Evolutionary conservation across 2,888 invertebrate species (phyloP).

Genomic region (Netelia virgata): DNA sequence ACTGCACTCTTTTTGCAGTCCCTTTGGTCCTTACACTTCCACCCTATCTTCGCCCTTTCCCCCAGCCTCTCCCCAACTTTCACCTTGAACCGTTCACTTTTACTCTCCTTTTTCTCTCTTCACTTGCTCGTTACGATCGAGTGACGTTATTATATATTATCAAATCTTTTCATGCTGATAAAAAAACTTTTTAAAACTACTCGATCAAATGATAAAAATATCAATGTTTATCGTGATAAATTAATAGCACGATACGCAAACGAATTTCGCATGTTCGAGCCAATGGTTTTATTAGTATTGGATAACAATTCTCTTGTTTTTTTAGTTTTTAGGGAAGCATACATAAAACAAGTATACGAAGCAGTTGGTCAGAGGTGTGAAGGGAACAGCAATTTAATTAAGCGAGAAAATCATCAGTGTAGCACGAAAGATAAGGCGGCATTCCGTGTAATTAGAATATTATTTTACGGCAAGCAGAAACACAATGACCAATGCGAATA

Average conservation of each 20-base stretch:
- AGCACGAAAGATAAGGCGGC: neutral
- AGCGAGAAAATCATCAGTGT: neutral
- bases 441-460: neutral
- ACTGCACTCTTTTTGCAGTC: too few species aligned
- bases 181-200: constrained; percentile 14
- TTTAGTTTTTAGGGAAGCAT: constrained; percentile 30
- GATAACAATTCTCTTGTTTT: constrained; percentile 76
- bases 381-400: constrained; percentile 1
- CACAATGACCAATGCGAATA: neutral
- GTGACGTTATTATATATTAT: neutral
- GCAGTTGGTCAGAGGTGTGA: constrained; percentile 49
- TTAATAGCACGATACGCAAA: constrained; percentile 56
- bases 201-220: constrained; percentile 32
- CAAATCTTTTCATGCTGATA: constrained; percentile 25
- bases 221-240: constrained; percentile 26
- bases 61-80: too few species aligned
- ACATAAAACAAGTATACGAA: constrained; percentile 26
- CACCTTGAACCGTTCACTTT: too few species aligned
- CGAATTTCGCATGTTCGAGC: constrained; percentile 61
- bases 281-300: constrained; percentile 79
- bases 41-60: too few species aligned
- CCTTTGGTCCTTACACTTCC: too few species aligned
- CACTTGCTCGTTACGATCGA: too few species aligned
- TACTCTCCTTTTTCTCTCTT: too few species aligned
- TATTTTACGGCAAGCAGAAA: neutral